Conservation (phyloP, 2,888 invertebrate genomes). For the Agrochola lychnidis region DNA sequence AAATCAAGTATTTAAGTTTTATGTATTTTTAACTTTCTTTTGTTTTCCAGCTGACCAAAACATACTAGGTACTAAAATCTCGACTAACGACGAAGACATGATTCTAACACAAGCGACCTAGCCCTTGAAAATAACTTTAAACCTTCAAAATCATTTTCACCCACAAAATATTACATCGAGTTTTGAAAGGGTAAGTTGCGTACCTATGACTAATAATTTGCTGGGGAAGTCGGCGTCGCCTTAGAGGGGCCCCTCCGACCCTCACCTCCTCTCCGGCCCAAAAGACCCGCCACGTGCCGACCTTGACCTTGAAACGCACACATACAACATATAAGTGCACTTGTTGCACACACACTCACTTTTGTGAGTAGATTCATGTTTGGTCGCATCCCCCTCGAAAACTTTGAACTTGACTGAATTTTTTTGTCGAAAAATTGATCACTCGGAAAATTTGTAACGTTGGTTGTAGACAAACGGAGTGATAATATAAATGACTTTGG, state of each 20-base stretch:
- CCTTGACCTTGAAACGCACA: slow-evolving; percentile 83
- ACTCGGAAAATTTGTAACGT: background rate
- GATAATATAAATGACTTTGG: background rate
- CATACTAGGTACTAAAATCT: background rate
- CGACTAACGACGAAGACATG: background rate
- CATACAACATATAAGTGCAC: slow-evolving; percentile 65
- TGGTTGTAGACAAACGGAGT: background rate
- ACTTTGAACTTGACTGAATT: slow-evolving; percentile 36
- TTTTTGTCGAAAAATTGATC: background rate
- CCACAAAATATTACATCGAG: slow-evolving; percentile 1
- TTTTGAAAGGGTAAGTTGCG: slow-evolving; percentile 50
- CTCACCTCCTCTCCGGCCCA: slow-evolving; percentile 39
- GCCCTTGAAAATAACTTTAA: slow-evolving; percentile 8
- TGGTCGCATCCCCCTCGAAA: slow-evolving; percentile 11
- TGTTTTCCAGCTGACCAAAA: too few species aligned
- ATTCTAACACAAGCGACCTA: background rate
- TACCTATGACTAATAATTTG: slow-evolving; percentile 58
- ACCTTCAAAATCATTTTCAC: slow-evolving; percentile 8
- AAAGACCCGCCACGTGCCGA: slow-evolving; percentile 75
- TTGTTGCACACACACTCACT: slow-evolving; percentile 58
- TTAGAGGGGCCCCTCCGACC: slow-evolving; percentile 49
- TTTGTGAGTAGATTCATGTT: slow-evolving; percentile 8
- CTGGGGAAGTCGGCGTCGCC: slow-evolving; percentile 49
- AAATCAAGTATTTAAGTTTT: background rate
- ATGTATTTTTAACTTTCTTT: background rate